phyloP scores from a whole-genome alignment of 2,797 vertebrate genomes.

The Girardinus metallicus region DNA sequence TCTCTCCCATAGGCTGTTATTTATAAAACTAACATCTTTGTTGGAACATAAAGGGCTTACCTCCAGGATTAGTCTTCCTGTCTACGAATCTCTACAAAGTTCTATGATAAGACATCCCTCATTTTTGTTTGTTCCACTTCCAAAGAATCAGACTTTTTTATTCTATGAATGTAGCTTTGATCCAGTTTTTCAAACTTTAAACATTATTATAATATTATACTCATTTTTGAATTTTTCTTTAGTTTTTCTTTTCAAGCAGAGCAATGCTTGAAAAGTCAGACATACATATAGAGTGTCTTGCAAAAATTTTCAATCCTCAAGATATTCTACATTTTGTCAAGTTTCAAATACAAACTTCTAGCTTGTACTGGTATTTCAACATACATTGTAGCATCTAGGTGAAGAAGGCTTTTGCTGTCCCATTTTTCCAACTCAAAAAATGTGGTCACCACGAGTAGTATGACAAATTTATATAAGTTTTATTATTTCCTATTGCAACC shows the following conservation, averaged over 20 bases:
- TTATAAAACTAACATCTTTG: slow-evolving; percentile 1
- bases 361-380: not conserved
- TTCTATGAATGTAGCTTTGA: not conserved
- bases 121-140: too few species aligned
- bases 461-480: not conserved
- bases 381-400: not conserved
- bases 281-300: not conserved
- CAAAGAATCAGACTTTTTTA: not conserved
- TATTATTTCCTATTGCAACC: not conserved
- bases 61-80: not conserved
- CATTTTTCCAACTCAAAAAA: not conserved
- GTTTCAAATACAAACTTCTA: not conserved
- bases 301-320: not conserved
- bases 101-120: not conserved
- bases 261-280: not conserved
- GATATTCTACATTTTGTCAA: not conserved
- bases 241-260: not conserved
- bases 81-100: not conserved
- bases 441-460: not conserved
- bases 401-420: not conserved
- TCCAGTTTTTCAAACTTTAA: not conserved
- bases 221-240: not conserved
- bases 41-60: not conserved
- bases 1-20: not conserved
- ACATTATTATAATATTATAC: not conserved